These are phyloP conservation scores for Pyrocephalus nanus DNA, from an alignment of 2,797 vertebrate species.

Conservation along the genomic window DNA sequence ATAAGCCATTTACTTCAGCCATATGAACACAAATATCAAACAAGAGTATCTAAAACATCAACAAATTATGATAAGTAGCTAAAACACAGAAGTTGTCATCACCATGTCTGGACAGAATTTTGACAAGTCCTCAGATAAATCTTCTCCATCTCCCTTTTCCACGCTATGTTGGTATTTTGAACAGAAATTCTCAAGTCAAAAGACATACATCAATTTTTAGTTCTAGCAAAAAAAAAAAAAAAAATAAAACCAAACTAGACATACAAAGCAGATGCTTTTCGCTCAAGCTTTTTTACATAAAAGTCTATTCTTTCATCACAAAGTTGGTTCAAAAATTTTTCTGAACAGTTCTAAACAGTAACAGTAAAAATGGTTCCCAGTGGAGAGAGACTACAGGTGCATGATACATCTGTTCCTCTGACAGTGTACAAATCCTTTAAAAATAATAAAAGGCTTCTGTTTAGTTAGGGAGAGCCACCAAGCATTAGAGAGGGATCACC, in stretches of 20 bases:
- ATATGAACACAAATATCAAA: conserved; percentile 62
- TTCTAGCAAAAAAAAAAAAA: conserved; percentile 31
- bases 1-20: conserved; percentile 49
- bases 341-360: neutral
- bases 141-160: conserved; percentile 43
- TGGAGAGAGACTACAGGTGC: conserved; percentile 28
- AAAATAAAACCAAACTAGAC: neutral
- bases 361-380: neutral
- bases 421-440: conserved; percentile 14
- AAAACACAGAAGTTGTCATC: conserved; percentile 71
- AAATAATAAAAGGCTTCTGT: conserved; percentile 18
- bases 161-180: conserved; percentile 56
- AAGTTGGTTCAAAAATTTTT: conserved; percentile 8
- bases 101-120: conserved; percentile 69
- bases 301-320: neutral
- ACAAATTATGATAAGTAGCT: conserved; percentile 64
- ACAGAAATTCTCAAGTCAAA: conserved; percentile 65
- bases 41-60: conserved; percentile 63
- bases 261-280: conserved; percentile 48
- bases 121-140: conserved; percentile 67
- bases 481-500: neutral
- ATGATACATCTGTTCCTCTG: conserved; percentile 26
- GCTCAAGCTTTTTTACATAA: neutral
- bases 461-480: neutral
- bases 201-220: conserved; percentile 64